Evolutionary conservation across 2,797 vertebrate species (phyloP).

Genomic region (Artibeus jamaicensis): DNA sequence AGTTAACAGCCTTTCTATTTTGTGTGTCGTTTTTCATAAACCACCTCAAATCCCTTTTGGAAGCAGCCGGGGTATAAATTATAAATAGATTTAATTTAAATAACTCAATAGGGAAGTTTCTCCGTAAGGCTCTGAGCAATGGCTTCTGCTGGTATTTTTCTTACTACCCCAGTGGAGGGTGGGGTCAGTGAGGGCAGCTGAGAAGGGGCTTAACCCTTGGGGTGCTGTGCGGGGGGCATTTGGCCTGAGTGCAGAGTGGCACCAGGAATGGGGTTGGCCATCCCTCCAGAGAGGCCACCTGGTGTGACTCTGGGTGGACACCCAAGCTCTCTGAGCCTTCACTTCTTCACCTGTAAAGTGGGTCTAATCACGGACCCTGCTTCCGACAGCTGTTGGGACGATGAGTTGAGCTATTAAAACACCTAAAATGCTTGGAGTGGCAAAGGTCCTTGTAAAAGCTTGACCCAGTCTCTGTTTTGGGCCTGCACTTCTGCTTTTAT

Average conservation of each 20-base stretch:
- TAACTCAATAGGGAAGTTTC: slow-evolving; percentile 65
- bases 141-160: slow-evolving; percentile 36
- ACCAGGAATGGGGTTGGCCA: not conserved
- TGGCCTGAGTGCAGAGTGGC: not conserved
- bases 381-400: not conserved
- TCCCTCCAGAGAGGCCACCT: not conserved
- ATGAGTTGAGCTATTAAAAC: slow-evolving; percentile 55
- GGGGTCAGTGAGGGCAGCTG: not conserved
- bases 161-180: not conserved
- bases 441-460: not conserved
- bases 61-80: slow-evolving; percentile 68
- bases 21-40: slow-evolving; percentile 50
- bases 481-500: not conserved
- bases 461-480: fast-evolving
- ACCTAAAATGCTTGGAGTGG: not conserved
- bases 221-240: not conserved
- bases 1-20: slow-evolving; percentile 11
- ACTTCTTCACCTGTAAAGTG: not conserved
- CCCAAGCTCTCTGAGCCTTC: not conserved
- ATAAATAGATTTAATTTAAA: slow-evolving; percentile 72
- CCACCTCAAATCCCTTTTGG: slow-evolving; percentile 59
- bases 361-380: not conserved
- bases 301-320: not conserved
- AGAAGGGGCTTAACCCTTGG: not conserved
- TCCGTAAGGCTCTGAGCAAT: slow-evolving; percentile 30